Conservation (phyloP, 2,797 vertebrate genomes). For the Muscicapa comitata region DNA sequence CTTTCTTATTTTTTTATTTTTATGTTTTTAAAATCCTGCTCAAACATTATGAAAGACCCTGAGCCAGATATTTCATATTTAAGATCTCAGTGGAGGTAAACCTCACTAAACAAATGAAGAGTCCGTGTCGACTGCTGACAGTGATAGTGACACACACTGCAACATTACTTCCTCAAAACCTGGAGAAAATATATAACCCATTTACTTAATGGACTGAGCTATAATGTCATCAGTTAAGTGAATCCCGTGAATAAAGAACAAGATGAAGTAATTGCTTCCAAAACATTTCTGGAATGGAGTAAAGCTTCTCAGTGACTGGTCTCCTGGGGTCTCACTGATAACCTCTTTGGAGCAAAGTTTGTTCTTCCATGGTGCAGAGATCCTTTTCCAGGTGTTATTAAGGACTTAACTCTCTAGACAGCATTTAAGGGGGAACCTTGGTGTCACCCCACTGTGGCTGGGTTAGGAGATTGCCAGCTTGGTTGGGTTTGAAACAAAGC, state of each 20-base stretch:
- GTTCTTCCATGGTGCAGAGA: background rate
- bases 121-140: background rate
- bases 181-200: slow-evolving; percentile 57
- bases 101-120: background rate
- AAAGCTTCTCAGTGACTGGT: slow-evolving; percentile 39
- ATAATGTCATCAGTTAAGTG: slow-evolving; percentile 64
- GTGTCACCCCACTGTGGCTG: background rate
- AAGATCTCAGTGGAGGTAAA: slow-evolving; percentile 11
- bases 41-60: background rate
- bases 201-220: slow-evolving; percentile 64
- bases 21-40: background rate
- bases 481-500: background rate
- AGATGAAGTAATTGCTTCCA: slow-evolving; percentile 68
- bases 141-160: background rate
- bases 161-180: slow-evolving; percentile 46
- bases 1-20: background rate
- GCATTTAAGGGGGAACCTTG: background rate
- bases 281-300: slow-evolving; percentile 63
- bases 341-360: slow-evolving; percentile 28
- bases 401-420: background rate
- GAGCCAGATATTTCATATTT: slow-evolving; percentile 6
- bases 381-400: background rate
- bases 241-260: slow-evolving; percentile 44
- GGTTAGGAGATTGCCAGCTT: background rate
- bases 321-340: slow-evolving; percentile 38